Evolutionary conservation across 1,140 invertebrate genomes (phyloP), one percentile per base, ranked within the genome.

Genomic region (Alviniconcha marisindica): DNA sequence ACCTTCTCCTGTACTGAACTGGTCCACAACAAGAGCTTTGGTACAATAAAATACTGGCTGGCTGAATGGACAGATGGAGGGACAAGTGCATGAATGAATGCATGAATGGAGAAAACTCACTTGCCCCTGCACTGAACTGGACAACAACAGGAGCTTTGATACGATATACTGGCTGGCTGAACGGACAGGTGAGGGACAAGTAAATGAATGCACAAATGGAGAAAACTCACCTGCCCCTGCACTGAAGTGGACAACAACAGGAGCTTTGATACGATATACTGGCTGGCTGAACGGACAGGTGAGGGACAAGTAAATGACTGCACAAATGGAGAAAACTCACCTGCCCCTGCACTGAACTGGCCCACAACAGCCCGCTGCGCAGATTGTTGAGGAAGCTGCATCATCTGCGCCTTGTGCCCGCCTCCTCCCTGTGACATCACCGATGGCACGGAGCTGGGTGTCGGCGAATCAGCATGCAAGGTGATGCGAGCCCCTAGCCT

Each of bases 401-500:
- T 83, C 60, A 87, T 71, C 79, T 91, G 90, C 14, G 85, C 82
- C 48, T 89, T 87, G 51, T 91, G 90, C 4, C 85, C 85, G 7
- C 85, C 82, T 24, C 87, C 81, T 21, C 89, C 40, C 14, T 85
- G 83, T 33, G 83, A 38, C 5, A 66, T 44, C 31, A 69, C 82
- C 24, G 85, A 77, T n/a, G 83, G 87, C 21, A 87, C 87, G 66
- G 90, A 89, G 80, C 78, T 81, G 0, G 92, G 91, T 7, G 87
- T 90, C 2, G 92, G 91, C 2, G 91, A 90, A 69, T 91, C 88
- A 5, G 91, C 83, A 82, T 92, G 89, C 18, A 93, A 77, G 24
- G 87, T 90, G 4, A 92, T 87, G 69, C 88, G 91, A 28, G 91
- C 91, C 31, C 91, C 92, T 2, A 93, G 88, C 69, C 93, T 82